These are phyloP conservation scores for Neodiprion fabricii DNA, from an alignment of 1,140 invertebrate species.

Conservation along the genomic window DNA sequence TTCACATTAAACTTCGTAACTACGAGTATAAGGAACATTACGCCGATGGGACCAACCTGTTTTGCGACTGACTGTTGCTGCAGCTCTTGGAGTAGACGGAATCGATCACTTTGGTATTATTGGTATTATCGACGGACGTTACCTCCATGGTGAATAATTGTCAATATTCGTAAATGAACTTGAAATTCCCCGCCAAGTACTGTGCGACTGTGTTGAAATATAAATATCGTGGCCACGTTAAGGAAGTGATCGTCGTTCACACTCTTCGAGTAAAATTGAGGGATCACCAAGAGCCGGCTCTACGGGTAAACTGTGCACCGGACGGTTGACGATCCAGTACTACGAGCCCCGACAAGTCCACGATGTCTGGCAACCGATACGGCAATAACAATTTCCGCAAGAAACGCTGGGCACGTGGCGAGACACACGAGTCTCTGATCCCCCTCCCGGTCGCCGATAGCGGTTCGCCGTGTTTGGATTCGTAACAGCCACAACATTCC, in stretches of 20 bases:
- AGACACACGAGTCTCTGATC: slow-evolving; percentile 33
- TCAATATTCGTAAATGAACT: background rate
- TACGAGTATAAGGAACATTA: background rate
- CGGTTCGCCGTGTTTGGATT: background rate
- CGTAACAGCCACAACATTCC: slow-evolving; percentile 29
- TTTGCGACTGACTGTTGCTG: slow-evolving; percentile 77
- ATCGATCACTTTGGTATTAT: slow-evolving; percentile 73
- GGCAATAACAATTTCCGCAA: background rate
- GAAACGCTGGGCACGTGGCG: slow-evolving; percentile 31
- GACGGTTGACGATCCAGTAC: background rate
- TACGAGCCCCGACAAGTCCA: background rate
- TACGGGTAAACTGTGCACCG: background rate
- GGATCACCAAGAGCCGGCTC: background rate
- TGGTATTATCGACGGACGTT: slow-evolving; percentile 62
- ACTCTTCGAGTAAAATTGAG: background rate
- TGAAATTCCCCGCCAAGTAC: background rate
- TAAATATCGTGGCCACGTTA: too few species aligned
- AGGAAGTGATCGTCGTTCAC: too few species aligned
- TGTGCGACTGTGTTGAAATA: background rate
- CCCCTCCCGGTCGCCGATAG: slow-evolving; percentile 18
- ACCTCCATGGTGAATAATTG: slow-evolving; percentile 55
- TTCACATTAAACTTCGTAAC: too few species aligned
- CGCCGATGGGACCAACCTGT: slow-evolving; percentile 63
- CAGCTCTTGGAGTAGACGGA: slow-evolving; percentile 80
- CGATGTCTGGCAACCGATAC: background rate